Evolutionary conservation across 2,797 vertebrate genomes (phyloP), one percentile per base, ranked within the genome.

Genomic region (Alauda arvensis): DNA sequence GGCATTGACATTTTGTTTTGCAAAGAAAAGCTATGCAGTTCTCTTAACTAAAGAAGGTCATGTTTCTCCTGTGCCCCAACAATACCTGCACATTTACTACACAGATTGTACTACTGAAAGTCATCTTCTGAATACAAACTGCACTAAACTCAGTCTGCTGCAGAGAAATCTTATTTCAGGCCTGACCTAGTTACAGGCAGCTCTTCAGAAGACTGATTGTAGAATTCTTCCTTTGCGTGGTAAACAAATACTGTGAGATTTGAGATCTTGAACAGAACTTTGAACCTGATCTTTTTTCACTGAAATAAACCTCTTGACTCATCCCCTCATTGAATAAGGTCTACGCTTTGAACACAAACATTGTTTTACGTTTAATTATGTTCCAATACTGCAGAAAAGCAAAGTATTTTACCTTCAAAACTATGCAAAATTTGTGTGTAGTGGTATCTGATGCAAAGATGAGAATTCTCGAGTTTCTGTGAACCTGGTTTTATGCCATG

Each of bases 31-130:
- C 92, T 84, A 74, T 90, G 88, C 92, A 94, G 93, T 88, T 85
- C 60, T 91, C 70, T 75, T 55, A 83, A 55, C 71, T 91, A 53
- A 70, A 88, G 85, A 49, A 68, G 51, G 83, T 89, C 70, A 34
- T 46, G 85, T 72, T 86, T 81, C 48, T 70, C 60, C 79, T 87
- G 71, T 79, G 85, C 80, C 89, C 87, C 59, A 65, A 34, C 68
- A 72, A 33, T 75, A 62, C 69, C 60, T 16, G 2, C 76, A 72
- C 56, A 65, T 93, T 94, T 94, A 91, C 88, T 90, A 83, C 65
- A 65, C 39, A 78, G 66, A 81, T 93, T 92, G 88, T 94, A 96
- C 95, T 95, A 95, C 95, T 96, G 95, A 95, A 93, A 91, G 89
- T 91, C 92, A 93, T 80, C 85, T 63, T 95, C 52, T 85, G 88